Evolutionary conservation across 2,113 vertebrate species (phyloP), one percentile per base, ranked within the genome.

Genomic region (Anolis sagrei): DNA sequence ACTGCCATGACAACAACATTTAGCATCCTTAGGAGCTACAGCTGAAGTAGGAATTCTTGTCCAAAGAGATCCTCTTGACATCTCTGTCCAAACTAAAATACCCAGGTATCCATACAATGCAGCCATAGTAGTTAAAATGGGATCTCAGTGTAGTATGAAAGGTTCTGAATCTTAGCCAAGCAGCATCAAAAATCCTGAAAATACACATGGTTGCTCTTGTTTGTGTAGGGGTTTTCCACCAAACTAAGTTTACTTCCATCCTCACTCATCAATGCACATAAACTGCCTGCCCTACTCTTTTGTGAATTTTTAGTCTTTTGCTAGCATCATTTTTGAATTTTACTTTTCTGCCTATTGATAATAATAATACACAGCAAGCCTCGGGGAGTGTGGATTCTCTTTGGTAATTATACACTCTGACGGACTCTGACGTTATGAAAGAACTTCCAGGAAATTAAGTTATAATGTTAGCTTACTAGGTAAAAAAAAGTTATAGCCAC

Each of bases 271-370:
- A 79, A 23, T 61, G 36, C 16, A 79, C 32, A 4, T 48, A 14
- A 86, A 25, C 21, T 73, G 21, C 9, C 23, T 85, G 61, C 48
- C 27, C 68, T 79, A 36, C 21, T 62, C n/a, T 62, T 61, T 61
- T 23, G 36, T n/a, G 27, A 29, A n/a, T 9, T 69, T 69, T 66
- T 84, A 32, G 44, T 76, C 49, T 39, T 78, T 79, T 44, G 18
- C 27, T 61, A 25, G 27, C 27, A 21, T 4, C 32, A 34, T 58
- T 61, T 79, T 72, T 85, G 76, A 62, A 79, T 85, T 39, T 79
- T 16, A 72, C 76, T 85, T 85, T 78, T 39, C 66, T 44, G 10
- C 72, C 27, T 58, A 69, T 54, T 78, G 83, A 39, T 85, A 58
- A 78, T 70, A 27, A 39, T 78, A 70, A 58, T 64, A 58, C 5